A percentile compares a stretch with the other conserved stretches of the same genome.
These are phyloP conservation scores for Martes flavigula DNA, from an alignment of 2,797 vertebrate species.

Conservation along the genomic window DNA sequence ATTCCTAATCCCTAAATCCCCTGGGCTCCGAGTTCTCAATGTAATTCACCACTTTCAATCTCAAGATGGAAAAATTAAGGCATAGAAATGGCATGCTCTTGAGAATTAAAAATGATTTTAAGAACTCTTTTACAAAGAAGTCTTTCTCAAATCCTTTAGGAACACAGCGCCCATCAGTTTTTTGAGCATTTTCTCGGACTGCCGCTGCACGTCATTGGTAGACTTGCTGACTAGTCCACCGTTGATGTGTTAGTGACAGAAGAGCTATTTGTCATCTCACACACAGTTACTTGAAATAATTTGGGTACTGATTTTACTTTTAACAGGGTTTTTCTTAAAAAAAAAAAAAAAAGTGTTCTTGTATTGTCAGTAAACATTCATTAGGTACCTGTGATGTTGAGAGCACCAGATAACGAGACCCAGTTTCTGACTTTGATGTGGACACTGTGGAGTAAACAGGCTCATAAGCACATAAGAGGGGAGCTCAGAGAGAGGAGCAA, in stretches of 20 bases:
- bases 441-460: neutral
- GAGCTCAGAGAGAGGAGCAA: neutral
- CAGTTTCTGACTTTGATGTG: neutral
- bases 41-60: neutral
- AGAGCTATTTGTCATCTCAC: neutral
- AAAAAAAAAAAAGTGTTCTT: neutral
- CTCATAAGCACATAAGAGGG: neutral
- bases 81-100: neutral
- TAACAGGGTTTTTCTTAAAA: neutral
- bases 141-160: neutral
- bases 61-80: neutral
- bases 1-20: neutral
- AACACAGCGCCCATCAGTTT: neutral
- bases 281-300: neutral
- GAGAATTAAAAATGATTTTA: neutral
- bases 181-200: neutral
- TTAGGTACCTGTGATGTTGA: neutral
- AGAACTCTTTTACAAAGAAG: neutral
- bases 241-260: neutral
- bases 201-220: neutral
- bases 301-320: neutral
- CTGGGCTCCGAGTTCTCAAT: neutral
- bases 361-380: neutral
- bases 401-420: neutral
- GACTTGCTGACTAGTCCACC: neutral